These are phyloP conservation scores for Theristicus caerulescens DNA, from an alignment of 2,113 vertebrate genomes.

Conservation along the genomic window DNA sequence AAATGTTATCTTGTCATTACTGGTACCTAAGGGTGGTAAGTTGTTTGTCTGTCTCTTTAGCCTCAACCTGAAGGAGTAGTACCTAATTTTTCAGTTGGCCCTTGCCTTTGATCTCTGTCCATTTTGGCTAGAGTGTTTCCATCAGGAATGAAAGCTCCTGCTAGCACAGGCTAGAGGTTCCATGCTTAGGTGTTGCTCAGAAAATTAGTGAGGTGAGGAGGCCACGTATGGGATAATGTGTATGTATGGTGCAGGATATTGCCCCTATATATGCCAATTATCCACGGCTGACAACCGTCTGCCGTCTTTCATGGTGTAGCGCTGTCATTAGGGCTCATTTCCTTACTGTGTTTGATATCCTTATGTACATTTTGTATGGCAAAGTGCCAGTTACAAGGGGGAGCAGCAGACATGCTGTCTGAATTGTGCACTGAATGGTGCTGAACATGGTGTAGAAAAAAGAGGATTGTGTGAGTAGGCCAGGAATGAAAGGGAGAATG, in stretches of 20 bases:
- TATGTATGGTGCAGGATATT: neutral
- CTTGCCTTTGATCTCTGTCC: neutral
- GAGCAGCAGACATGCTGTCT: neutral
- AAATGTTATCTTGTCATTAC: neutral
- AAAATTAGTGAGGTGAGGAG: neutral
- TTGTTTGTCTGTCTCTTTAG: neutral
- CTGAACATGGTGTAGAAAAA: neutral
- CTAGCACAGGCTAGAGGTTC: neutral
- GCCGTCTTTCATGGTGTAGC: neutral
- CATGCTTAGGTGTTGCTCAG: neutral
- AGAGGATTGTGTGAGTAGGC: neutral
- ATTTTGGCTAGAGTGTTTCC: neutral
- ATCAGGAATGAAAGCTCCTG: neutral
- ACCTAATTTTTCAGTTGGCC: neutral
- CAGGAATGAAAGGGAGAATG: neutral
- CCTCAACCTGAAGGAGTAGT: neutral
- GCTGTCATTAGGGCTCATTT: neutral
- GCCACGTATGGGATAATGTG: neutral
- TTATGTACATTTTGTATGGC: neutral
- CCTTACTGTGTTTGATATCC: neutral
- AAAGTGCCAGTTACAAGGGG: neutral
- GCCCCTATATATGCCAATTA: neutral
- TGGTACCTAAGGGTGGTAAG: neutral
- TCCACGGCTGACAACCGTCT: neutral
- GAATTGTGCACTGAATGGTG: neutral